Evolutionary conservation across 2,797 vertebrate species (phyloP).

Genomic region (Onychomys leucogaster): DNA sequence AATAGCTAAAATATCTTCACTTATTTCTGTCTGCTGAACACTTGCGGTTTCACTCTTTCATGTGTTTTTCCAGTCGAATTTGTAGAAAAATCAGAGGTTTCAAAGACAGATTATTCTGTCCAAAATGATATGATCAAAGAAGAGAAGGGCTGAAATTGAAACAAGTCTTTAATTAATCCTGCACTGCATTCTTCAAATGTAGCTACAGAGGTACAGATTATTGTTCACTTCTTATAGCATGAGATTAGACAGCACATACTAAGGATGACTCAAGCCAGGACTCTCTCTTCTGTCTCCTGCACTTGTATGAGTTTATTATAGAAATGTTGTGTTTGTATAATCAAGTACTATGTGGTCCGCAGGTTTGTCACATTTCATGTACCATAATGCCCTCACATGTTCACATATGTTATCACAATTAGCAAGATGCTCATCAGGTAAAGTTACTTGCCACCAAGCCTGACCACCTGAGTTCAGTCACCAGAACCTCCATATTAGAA

Average conservation of each 20-base stretch:
- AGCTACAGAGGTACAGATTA: neutral
- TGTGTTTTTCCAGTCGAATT: slow-evolving; percentile 27
- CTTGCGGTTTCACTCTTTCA: slow-evolving; percentile 35
- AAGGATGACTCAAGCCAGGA: neutral
- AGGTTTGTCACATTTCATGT: neutral
- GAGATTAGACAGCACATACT: neutral
- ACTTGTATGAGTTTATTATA: neutral
- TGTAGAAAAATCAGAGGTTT: slow-evolving; percentile 2
- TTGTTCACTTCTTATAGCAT: neutral
- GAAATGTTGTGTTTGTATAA: neutral
- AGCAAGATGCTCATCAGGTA: neutral
- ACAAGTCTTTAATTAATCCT: neutral
- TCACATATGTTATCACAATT: neutral
- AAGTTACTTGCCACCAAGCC: neutral
- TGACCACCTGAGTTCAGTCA: neutral
- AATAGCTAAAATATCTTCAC: slow-evolving; percentile 14
- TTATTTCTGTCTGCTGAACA: slow-evolving; percentile 30
- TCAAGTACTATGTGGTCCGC: neutral
- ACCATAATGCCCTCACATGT: neutral
- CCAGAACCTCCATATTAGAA: neutral
- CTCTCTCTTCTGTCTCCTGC: neutral
- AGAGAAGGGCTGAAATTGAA: neutral
- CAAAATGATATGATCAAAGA: slow-evolving; percentile 51
- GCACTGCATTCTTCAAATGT: neutral
- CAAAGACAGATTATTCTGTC: neutral